Percentiles rank a stretch among this genome's conserved stretches.
Evolutionary conservation across 2,888 invertebrate genomes (phyloP).

Genomic region (Platycheirus rosarum): DNA sequence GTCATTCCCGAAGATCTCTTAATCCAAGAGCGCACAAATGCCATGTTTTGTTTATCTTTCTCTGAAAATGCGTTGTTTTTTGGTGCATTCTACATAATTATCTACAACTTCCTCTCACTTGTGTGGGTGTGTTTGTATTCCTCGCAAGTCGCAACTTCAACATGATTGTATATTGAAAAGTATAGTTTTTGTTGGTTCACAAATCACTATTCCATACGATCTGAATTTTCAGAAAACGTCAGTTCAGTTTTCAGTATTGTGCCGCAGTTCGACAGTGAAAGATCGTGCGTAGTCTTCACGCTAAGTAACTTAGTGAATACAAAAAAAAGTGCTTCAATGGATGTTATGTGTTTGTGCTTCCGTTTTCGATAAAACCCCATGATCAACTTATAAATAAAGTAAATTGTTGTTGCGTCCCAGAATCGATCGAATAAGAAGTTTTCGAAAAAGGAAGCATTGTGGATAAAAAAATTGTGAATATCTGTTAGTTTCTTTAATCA

Average conservation of each 20-base stretch:
- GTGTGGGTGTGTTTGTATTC: constrained; percentile 49
- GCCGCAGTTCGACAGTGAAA: constrained; percentile 63
- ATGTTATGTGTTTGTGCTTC: constrained; percentile 56
- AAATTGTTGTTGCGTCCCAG: constrained; percentile 50
- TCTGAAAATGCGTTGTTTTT: constrained; percentile 50
- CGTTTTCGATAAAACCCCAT: constrained; percentile 67
- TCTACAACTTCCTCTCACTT: constrained; percentile 19
- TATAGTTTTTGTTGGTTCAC: constrained; percentile 62
- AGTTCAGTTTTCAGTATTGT: constrained; percentile 27
- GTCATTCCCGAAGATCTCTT: constrained; percentile 8
- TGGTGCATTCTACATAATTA: constrained; percentile 20
- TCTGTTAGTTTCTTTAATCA: constrained; percentile 44
- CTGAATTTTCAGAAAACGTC: constrained; percentile 9
- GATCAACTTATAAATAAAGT: constrained; percentile 26
- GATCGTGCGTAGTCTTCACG: constrained; percentile 48
- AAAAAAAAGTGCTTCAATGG: constrained; percentile 32
- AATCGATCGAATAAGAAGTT: constrained; percentile 13
- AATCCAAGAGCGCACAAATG: constrained; percentile 5
- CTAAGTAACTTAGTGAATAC: constrained; percentile 57
- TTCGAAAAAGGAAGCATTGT: constrained; percentile 26
- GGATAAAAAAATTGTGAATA: constrained; percentile 11
- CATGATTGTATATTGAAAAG: constrained; percentile 38
- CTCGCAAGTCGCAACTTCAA: not conserved
- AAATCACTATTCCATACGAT: constrained; percentile 32
- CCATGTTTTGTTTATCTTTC: constrained; percentile 67